phyloP scores from a whole-genome alignment of 1,140 invertebrate species.

The Philopotamus ludificatus region DNA sequence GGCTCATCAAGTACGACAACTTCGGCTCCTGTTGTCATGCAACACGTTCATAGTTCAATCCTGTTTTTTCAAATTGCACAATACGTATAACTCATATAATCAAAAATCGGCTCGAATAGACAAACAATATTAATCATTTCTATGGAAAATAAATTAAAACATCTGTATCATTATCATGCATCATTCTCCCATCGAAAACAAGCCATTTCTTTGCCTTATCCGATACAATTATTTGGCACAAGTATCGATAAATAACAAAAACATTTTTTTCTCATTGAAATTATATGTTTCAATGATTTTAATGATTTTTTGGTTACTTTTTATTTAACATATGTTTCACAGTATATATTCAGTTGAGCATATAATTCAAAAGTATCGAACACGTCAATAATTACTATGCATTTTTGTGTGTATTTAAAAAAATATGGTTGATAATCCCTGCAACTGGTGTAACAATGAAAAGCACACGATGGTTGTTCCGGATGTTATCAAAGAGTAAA shows the following conservation, averaged over 20 bases:
- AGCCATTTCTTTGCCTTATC: background rate
- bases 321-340: too few species aligned
- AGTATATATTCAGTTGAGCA: too few species aligned
- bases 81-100: background rate
- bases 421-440: too few species aligned
- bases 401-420: too few species aligned
- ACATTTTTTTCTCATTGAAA: background rate
- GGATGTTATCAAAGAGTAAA: too few species aligned
- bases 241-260: background rate
- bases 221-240: background rate
- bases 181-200: background rate
- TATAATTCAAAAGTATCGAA: too few species aligned
- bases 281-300: background rate
- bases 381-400: too few species aligned
- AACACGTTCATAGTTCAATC: background rate
- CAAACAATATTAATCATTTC: background rate
- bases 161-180: too few species aligned
- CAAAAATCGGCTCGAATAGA: background rate
- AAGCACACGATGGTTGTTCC: too few species aligned
- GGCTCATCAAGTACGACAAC: slow-evolving; percentile 61
- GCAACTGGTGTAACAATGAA: too few species aligned
- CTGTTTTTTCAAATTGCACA: background rate
- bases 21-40: background rate
- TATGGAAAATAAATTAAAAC: background rate
- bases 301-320: background rate